Base-by-base conservation (phyloP, 2,797 vertebrate genomes). In the Galagoides demidoff region DNA sequence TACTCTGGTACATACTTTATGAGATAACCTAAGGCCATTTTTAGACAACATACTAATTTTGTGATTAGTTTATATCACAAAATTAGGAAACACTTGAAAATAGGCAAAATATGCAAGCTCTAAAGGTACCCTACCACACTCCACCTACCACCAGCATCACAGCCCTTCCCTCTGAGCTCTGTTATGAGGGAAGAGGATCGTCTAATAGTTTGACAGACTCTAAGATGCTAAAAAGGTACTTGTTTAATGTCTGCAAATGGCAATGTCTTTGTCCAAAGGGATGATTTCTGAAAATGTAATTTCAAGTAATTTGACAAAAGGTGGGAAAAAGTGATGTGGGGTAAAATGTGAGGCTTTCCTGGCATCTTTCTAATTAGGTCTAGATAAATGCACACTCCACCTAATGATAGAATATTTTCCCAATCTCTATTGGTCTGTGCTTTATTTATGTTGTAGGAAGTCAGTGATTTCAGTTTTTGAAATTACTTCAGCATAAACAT, bases 231-330 rank as follows among this genome's bases (percentile, higher is more conserved):
- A 66, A n/a, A 78, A 66, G 7, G 20, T 85, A 57, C 29, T 64
- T 85, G 37, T 7, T 63, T 73, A 68, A 66, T 71, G 20, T 57
- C 23, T 43, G 52, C 29, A 70, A 92, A 66, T 64, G n/a, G 5
- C 29, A 76, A 14, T 76, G 29, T 0, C 10, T 77, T 87, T 66
- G 68, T 63, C 7, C 43, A 81, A 95, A 74, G n/a, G 14, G 4
- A 85, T 78, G 45, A 82, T 43, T 55, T 71, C 19, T 39, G 39
- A 93, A 93, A 82, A 71, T 23, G 64, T 64, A 43, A 81, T 87
- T 74, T 90, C 43, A 93, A 22, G 13, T 9, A 95, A 37, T 23
- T 95, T 90, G 64, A 83, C 78, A 63, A 95, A 68, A 83, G 59
- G 37, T 68, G 49, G 31, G 14, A 61, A 87, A 87, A 66, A 76